Percentiles rank a stretch among this genome's conserved stretches.
Evolutionary conservation across 1,140 invertebrate species (phyloP).

Genomic region (Hyposmocoma kahamanoa): DNA sequence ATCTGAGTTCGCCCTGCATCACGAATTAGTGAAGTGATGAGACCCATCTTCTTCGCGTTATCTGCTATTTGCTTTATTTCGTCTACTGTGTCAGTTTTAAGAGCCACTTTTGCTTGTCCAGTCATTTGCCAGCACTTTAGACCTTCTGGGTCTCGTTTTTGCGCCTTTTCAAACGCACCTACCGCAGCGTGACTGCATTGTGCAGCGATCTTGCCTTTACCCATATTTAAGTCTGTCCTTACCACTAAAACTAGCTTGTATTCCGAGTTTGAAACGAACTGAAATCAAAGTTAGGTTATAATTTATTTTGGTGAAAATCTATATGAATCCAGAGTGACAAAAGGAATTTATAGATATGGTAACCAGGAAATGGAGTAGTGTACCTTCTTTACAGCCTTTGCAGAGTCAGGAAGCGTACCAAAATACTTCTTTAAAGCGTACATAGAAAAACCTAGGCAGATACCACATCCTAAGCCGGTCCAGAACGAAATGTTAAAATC

Average conservation of each 20-base stretch:
- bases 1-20: slow-evolving; percentile 96
- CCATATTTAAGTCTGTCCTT: slow-evolving; percentile 93
- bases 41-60: slow-evolving; percentile 78
- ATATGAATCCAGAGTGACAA: neutral
- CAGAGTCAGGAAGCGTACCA: slow-evolving; percentile 19
- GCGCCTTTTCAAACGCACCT: slow-evolving; percentile 82
- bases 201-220: slow-evolving; percentile 94
- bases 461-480: slow-evolving; percentile 50
- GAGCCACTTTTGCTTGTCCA: slow-evolving; percentile 89
- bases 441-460: slow-evolving; percentile 54
- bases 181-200: slow-evolving; percentile 94
- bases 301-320: neutral
- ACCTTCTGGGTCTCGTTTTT: slow-evolving; percentile 75
- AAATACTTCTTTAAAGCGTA: slow-evolving; percentile 43
- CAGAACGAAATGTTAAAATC: slow-evolving; percentile 46
- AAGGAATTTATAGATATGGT: neutral
- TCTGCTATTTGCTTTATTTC: slow-evolving; percentile 79
- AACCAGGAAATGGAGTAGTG: too few species aligned
- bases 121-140: slow-evolving; percentile 83
- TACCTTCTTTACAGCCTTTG: slow-evolving; percentile 39
- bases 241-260: slow-evolving; percentile 91
- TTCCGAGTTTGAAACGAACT: slow-evolving; percentile 63
- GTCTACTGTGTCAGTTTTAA: slow-evolving; percentile 82
- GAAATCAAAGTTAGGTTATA: slow-evolving; percentile 21
- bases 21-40: slow-evolving; percentile 83